These are phyloP conservation scores for Limanda limanda DNA, from an alignment of 2,113 vertebrate species.

Conservation along the genomic window DNA sequence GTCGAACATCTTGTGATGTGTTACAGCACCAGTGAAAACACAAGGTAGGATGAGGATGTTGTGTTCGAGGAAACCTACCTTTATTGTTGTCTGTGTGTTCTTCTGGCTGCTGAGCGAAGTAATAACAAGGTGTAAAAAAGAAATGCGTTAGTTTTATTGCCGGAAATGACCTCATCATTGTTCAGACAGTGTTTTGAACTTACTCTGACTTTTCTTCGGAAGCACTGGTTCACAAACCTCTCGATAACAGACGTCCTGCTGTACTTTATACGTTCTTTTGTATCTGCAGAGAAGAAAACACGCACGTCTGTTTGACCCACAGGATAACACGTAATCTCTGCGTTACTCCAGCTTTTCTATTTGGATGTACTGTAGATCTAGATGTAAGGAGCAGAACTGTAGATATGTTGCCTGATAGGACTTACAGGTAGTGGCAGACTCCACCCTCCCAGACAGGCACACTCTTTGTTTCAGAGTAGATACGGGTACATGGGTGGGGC, in stretches of 20 bases:
- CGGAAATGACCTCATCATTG: neutral
- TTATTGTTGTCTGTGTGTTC: constrained; percentile 79
- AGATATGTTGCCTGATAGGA: neutral
- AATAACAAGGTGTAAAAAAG: constrained; percentile 21
- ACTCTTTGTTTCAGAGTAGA: constrained; percentile 93
- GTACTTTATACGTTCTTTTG: constrained; percentile 89
- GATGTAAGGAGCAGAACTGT: neutral
- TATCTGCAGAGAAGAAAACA: constrained; percentile 82
- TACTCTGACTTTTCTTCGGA: constrained; percentile 77
- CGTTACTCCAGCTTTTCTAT: neutral
- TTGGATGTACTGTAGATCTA: neutral
- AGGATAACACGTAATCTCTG: neutral
- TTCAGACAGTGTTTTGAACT: constrained; percentile 66
- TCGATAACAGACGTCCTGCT: constrained; percentile 90
- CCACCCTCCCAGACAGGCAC: constrained; percentile 92
- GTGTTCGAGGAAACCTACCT: constrained; percentile 58
- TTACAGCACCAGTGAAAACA: neutral
- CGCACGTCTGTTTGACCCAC: neutral
- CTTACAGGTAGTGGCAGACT: constrained; percentile 88
- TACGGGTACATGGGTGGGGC: constrained; percentile 89
- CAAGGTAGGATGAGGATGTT: neutral
- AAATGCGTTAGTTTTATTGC: neutral
- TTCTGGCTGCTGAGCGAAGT: constrained; percentile 70
- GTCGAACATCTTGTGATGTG: constrained; percentile 12
- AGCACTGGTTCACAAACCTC: constrained; percentile 88